Evolutionary conservation across 2,113 vertebrate genomes (phyloP), one percentile per base, ranked within the genome.

Genomic region (Catharus fuscescens): DNA sequence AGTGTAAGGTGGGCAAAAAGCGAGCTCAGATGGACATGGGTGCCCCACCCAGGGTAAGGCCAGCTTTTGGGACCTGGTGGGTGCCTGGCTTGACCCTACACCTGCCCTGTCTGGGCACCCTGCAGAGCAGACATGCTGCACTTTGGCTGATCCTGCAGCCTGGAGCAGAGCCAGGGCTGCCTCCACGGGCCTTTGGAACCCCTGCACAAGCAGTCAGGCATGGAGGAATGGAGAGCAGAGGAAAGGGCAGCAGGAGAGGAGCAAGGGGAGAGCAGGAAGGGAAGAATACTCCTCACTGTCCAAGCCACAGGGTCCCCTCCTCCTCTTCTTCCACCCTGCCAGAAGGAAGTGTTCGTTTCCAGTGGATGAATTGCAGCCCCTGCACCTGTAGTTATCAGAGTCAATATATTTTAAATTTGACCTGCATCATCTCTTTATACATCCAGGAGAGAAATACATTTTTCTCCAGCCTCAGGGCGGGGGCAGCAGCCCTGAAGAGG

Each of bases 121-220:
- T 44, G 40, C 48, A 34, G 42, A 45, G 92, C 84, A 66, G 64
- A 42, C 21, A 2, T 1, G 23, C 86, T 94, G 94, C 93, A 96
- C 96, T 96, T 96, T 97, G 94, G 97, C 96, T 96, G 97, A 97
- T 97, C 97, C 90, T 79, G 73, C 66, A 54, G 82, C 78, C 96
- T 97, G 98, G 96, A 97, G 95, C 76, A 70, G 23, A 78, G 97
- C 97, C 98, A 98, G 96, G 78, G 70, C 86, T 74, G 29, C 77
- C 94, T 87, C 77, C 45, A 52, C 0, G 1, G 52, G 74, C 90
- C 92, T 96, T 96, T 80, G 93, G 92, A 97, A 95, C 57, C 26
- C 73, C 57, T 80, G 93, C 20, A 10, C 45, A 61, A 80, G 61
- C 67, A 50, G 59, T 29, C 6, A 0, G 10, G 38, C 10, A 9